phyloP scores from a whole-genome alignment of 2,113 vertebrate species.

The Saccopteryx bilineata region DNA sequence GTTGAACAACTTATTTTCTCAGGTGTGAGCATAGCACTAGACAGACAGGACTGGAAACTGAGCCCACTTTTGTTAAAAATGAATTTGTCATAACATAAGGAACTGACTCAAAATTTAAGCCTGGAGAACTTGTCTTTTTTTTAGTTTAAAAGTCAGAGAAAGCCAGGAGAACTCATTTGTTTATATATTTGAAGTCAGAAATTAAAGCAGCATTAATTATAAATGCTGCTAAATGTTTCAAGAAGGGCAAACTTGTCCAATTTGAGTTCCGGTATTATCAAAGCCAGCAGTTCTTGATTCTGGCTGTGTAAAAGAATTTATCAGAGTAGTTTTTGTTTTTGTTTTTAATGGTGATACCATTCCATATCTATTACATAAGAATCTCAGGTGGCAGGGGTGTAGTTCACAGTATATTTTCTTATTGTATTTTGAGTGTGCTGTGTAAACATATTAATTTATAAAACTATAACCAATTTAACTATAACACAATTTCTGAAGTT shows the following conservation, averaged over 20 bases:
- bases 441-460: conserved; percentile 25
- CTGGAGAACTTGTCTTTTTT: background rate
- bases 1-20: background rate
- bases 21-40: background rate
- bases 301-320: background rate
- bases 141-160: conserved; percentile 35
- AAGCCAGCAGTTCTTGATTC: background rate
- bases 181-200: background rate
- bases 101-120: background rate
- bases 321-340: background rate
- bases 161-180: background rate
- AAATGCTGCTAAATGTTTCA: conserved; percentile 16
- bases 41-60: background rate
- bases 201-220: conserved; percentile 36
- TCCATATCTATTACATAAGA: background rate
- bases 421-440: background rate
- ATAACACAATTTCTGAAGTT: background rate
- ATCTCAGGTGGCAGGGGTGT: background rate
- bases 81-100: background rate
- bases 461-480: background rate
- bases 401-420: background rate
- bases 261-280: conserved; percentile 3
- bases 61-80: conserved; percentile 18
- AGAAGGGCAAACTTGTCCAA: background rate
- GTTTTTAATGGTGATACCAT: background rate